phyloP scores from a whole-genome alignment of 2,113 vertebrate genomes.

The Sisor rabdophorus region DNA sequence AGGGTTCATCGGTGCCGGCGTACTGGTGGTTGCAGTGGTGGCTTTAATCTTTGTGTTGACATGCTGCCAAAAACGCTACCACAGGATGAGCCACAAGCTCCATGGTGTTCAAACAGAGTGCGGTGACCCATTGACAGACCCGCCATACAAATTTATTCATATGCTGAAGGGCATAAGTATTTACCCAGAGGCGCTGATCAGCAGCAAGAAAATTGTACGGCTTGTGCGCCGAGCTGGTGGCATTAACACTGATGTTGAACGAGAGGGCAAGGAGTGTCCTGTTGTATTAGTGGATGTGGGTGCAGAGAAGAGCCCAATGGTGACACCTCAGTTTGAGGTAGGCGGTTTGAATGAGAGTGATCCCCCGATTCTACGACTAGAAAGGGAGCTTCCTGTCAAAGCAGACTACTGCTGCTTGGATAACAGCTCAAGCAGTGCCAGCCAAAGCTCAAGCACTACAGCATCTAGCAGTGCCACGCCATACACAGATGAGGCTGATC shows the following conservation, averaged over 20 bases:
- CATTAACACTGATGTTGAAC: conserved; percentile 25
- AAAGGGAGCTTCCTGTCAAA: conserved; percentile 77
- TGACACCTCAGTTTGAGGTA: conserved; percentile 64
- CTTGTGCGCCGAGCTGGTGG: conserved; percentile 55
- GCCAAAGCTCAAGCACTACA: conserved; percentile 66
- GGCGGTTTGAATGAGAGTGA: conserved; percentile 59
- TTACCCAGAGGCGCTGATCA: conserved; percentile 89
- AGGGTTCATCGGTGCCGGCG: conserved; percentile 87
- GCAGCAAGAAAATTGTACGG: conserved; percentile 84
- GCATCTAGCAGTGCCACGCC: conserved; percentile 78
- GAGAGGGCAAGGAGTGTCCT: conserved; percentile 34
- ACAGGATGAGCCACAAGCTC: conserved; percentile 73
- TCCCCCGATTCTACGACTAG: conserved; percentile 48
- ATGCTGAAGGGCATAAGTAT: conserved; percentile 98
- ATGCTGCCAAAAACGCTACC: conserved; percentile 86
- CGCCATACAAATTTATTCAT: conserved; percentile 94
- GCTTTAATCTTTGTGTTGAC: conserved; percentile 89
- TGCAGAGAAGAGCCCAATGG: conserved; percentile 68
- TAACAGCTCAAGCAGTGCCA: conserved; percentile 76
- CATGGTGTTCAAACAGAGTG: conserved; percentile 63
- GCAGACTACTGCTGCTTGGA: conserved; percentile 80
- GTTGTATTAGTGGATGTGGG: conserved; percentile 71
- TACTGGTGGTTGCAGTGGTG: conserved; percentile 83
- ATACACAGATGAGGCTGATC: conserved; percentile 71
- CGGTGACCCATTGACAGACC: conserved; percentile 67